Percentiles rank a stretch among this genome's conserved stretches.
These are phyloP conservation scores for Homarus americanus DNA, from an alignment of 1,140 invertebrate species.

Conservation along the genomic window DNA sequence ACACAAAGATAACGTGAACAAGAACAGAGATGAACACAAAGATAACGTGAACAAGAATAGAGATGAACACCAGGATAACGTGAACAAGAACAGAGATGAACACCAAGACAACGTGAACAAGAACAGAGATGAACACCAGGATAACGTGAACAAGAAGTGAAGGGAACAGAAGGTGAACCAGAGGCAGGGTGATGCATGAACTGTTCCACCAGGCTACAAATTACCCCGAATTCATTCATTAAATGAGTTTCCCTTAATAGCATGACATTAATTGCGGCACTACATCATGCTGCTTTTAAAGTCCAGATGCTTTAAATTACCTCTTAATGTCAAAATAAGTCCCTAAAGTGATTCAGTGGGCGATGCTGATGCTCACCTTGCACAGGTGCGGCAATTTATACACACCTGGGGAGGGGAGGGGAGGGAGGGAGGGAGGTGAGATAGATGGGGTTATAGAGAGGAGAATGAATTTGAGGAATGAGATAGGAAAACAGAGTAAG, in stretches of 20 bases:
- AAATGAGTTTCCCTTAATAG: slow-evolving; percentile 58
- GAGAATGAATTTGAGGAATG: background rate
- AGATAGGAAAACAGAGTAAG: too few relatives aligned
- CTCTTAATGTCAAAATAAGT: slow-evolving; percentile 60
- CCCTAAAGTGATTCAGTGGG: slow-evolving; percentile 47
- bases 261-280: slow-evolving; percentile 48
- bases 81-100: too few relatives aligned
- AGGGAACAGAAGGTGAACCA: background rate
- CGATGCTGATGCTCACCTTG: background rate
- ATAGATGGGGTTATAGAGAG: background rate
- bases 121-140: background rate
- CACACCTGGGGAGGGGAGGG: background rate
- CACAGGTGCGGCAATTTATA: background rate
- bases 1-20: background rate
- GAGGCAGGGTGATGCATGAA: background rate
- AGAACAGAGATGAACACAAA: background rate
- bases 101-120: too few relatives aligned
- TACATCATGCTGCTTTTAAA: slow-evolving; percentile 63
- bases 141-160: background rate
- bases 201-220: slow-evolving; percentile 35
- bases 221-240: slow-evolving; percentile 51
- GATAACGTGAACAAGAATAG: background rate
- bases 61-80: too few relatives aligned
- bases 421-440: background rate
- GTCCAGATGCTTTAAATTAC: slow-evolving; percentile 61